Base-by-base conservation (phyloP, 2,113 vertebrate species). In the Emberiza fucata region DNA sequence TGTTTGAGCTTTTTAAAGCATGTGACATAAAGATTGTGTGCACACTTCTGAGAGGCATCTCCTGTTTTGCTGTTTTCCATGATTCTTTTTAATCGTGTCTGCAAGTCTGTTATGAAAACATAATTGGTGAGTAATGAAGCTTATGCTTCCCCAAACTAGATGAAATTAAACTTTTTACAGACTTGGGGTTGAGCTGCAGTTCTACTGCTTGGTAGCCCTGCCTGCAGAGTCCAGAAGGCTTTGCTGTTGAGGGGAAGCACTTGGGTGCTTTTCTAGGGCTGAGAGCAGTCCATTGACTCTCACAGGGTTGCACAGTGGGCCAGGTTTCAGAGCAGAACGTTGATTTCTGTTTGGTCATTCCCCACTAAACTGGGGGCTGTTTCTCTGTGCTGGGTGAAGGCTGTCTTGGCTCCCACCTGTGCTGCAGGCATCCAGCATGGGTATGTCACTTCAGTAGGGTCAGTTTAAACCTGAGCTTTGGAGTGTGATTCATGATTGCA, bases 401-500 rank as follows among this genome's bases (percentile, higher is more conserved):
- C 29, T 96, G 29, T 22, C n/a, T 66, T n/a, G 0, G 0, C 22
- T 78, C 31, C 29, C 61, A 4, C 25, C 11, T 11, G 2, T 1
- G 1, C n/a, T 81, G 44, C 35, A 14, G 9, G 13, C 53, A 45
- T 56, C 44, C 11, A 82, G 54, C 66, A 21, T 22, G 33, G 54
- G 7, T 21, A 21, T 4, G 6, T 45, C 24, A 22, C 20, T 28
- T 89, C 35, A 6, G 14, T 13, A n/a, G 40, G 39, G 7, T 60
- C 9, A 14, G 27, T 45, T 54, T 51, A 69, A 42, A 35, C 28
- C 24, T 28, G 29, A 9, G 19, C 9, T 79, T 57, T 65, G 48
- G 48, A n/a, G 42, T 19, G 29, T 47, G 44, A 15, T 35, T 73
- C 8, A 5, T 16, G 25, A 11, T 16, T 65, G 54, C 42, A 6